Evolutionary conservation across 2,113 vertebrate genomes (phyloP).

Genomic region (Carassius gibelio): DNA sequence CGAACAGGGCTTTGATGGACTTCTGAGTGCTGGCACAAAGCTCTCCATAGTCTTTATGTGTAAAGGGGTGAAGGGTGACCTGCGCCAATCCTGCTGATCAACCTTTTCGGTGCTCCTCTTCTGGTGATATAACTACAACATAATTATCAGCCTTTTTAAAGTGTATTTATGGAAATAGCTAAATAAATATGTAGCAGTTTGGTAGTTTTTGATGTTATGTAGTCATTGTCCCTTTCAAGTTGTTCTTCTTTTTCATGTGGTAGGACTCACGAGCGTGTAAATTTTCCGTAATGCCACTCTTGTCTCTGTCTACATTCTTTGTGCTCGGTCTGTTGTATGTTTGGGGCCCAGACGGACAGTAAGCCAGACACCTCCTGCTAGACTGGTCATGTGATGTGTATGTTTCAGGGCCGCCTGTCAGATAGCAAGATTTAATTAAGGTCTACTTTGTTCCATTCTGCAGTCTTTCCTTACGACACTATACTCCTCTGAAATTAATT

Average conservation of each 20-base stretch:
- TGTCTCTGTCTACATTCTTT: not conserved
- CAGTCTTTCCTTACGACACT: conserved; percentile 72
- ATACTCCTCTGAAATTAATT: conserved; percentile 78
- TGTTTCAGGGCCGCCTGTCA: conserved; percentile 70
- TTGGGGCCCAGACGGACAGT: conserved; percentile 47
- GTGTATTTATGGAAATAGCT: conserved; percentile 10
- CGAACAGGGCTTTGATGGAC: conserved; percentile 54
- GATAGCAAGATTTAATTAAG: conserved; percentile 78
- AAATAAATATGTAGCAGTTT: not conserved
- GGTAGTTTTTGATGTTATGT: not conserved
- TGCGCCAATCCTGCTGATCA: conserved; percentile 47
- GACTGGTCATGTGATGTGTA: conserved; percentile 54
- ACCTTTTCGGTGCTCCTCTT: conserved; percentile 7
- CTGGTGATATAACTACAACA: conserved; percentile 21
- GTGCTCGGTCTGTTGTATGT: conserved; percentile 8
- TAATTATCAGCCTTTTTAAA: not conserved
- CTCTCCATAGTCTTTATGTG: conserved; percentile 51
- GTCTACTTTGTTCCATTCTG: conserved; percentile 73
- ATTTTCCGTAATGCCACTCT: not conserved
- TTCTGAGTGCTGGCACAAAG: conserved; percentile 49
- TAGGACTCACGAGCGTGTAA: not conserved
- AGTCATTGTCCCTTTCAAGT: not conserved
- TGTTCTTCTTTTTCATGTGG: not conserved
- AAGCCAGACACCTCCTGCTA: conserved; percentile 48
- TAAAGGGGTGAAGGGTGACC: conserved; percentile 50